Evolutionary conservation across 2,113 vertebrate genomes (phyloP).

Genomic region (Podarcis cretensis): DNA sequence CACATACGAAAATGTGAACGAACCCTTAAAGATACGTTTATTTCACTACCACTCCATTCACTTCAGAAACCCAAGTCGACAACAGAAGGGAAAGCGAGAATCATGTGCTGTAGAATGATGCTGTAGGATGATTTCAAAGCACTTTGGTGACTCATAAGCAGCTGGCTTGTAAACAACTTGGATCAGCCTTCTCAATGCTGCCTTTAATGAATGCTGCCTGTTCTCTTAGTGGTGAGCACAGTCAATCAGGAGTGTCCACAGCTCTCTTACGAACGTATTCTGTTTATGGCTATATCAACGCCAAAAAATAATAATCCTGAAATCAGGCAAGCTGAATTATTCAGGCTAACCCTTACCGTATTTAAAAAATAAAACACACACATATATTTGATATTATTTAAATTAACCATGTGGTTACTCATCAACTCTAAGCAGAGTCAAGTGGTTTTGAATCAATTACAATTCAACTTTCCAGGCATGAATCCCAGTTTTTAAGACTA

Average conservation of each 20-base stretch:
- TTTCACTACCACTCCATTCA: slow-evolving; percentile 18
- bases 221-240: neutral
- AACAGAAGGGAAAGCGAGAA: slow-evolving; percentile 2
- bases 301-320: slow-evolving; percentile 8
- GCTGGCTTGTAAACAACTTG: neutral
- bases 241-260: neutral
- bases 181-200: neutral
- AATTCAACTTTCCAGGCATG: neutral
- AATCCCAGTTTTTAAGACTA: neutral
- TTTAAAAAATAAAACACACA: neutral
- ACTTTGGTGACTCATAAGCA: slow-evolving; percentile 4
- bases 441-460: neutral
- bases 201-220: neutral
- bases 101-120: neutral
- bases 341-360: neutral
- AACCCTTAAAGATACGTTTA: neutral
- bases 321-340: neutral
- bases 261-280: neutral
- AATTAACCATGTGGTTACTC: neutral
- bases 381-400: neutral
- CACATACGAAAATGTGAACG: neutral
- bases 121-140: neutral
- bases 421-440: neutral
- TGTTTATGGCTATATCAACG: neutral
- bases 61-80: slow-evolving; percentile 12